A percentile compares a stretch with the other conserved stretches of the same genome.
phyloP scores from a whole-genome alignment of 1,140 invertebrate genomes.

The Augochlora pura region DNA sequence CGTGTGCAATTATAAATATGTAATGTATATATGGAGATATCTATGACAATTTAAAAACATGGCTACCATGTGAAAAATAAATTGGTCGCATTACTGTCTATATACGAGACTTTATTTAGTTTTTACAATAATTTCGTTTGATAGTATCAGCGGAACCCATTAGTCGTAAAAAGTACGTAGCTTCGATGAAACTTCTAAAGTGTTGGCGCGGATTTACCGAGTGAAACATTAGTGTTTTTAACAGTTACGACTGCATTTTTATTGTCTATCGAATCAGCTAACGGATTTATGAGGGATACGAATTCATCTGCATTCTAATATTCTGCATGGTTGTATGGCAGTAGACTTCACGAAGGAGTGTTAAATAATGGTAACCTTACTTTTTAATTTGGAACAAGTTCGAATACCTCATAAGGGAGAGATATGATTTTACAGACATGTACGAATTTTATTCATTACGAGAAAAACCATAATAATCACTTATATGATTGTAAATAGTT shows the following conservation, averaged over 20 bases:
- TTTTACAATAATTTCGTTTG: conserved; percentile 42
- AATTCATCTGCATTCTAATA: not conserved
- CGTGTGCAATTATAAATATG: conserved; percentile 35
- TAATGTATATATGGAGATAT: conserved; percentile 34
- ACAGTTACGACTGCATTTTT: conserved; percentile 23
- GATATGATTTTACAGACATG: not conserved
- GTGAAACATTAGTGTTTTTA: conserved; percentile 32
- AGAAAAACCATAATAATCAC: not conserved
- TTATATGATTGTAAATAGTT: not conserved
- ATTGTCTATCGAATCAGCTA: conserved; percentile 21
- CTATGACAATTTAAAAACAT: conserved; percentile 65
- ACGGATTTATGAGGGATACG: conserved; percentile 27
- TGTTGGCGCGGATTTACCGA: conserved; percentile 3
- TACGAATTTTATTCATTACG: not conserved
- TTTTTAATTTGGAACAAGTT: conserved; percentile 22
- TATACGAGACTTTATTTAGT: conserved; percentile 59
- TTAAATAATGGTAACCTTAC: conserved; percentile 45
- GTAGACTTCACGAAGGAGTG: conserved; percentile 4
- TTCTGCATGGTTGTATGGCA: not conserved
- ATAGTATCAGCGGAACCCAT: not conserved
- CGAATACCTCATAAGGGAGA: not conserved
- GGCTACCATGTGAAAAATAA: conserved; percentile 62
- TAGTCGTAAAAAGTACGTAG: conserved; percentile 7
- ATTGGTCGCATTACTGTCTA: conserved; percentile 50
- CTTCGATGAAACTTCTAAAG: conserved; percentile 15